Conservation (phyloP, 92 coral and sea anemone species). For the Zoanthus gigantus region DNA sequence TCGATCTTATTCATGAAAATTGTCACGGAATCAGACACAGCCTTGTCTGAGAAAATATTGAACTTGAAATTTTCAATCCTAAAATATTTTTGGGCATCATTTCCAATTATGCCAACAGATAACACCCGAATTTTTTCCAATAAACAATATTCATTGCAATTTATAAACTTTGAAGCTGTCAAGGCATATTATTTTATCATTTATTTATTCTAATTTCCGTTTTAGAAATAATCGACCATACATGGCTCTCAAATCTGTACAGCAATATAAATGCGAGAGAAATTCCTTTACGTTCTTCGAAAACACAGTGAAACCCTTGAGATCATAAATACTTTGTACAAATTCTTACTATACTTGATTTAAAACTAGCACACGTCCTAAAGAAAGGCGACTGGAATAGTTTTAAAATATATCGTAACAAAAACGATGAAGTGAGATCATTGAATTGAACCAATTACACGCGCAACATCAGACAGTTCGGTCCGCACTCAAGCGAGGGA, state of each 20-base stretch:
- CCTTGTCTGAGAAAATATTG: not conserved
- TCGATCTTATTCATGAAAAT: not conserved
- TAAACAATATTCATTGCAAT: not conserved
- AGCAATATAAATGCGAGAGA: constrained; percentile 17
- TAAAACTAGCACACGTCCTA: not conserved
- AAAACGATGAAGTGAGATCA: not conserved
- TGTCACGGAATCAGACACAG: constrained; percentile 8
- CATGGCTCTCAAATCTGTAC: constrained; percentile 14
- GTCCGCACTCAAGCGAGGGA: not conserved
- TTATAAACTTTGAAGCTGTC: not conserved
- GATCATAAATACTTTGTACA: too few relatives aligned
- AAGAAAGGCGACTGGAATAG: not conserved
- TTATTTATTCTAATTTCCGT: not conserved
- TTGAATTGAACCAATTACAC: constrained; percentile 24
- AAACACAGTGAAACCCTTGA: not conserved
- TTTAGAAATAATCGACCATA: constrained; percentile 8
- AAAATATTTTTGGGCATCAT: not conserved
- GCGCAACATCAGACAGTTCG: not conserved
- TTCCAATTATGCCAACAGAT: not conserved
- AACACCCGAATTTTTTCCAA: not conserved
- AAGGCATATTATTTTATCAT: constrained; percentile 6
- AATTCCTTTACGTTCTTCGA: constrained; percentile 37
- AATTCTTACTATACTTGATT: not conserved
- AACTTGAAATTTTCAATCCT: not conserved
- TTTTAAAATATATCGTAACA: not conserved